Evolutionary conservation across 2,113 vertebrate species (phyloP).

Genomic region (rabbit (Oryctolagus cuniculus)): mOryCun1.1 NC_091442.1:73889501-73890000

Average conservation of each 20-base stretch:
- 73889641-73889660: neutral
- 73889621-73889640: neutral
- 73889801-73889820: neutral
- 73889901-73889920: neutral
- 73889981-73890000: constrained; percentile 1
- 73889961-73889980: neutral
- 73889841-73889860: neutral
- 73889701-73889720: neutral
- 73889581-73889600: neutral
- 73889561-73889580: neutral
- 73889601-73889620: neutral
- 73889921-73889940: neutral
- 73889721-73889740: neutral
- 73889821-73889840: neutral
- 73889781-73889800: neutral
- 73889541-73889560: neutral
- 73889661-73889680: neutral
- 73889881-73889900: neutral
- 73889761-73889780: neutral
- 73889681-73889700: neutral
- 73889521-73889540: neutral
- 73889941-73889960: constrained; percentile 27
- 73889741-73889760: neutral
- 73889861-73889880: neutral
- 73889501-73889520: neutral